Conservation (phyloP, 37 sponge, comb jelly and placozoan species). For the Sycon ciliatum region DNA sequence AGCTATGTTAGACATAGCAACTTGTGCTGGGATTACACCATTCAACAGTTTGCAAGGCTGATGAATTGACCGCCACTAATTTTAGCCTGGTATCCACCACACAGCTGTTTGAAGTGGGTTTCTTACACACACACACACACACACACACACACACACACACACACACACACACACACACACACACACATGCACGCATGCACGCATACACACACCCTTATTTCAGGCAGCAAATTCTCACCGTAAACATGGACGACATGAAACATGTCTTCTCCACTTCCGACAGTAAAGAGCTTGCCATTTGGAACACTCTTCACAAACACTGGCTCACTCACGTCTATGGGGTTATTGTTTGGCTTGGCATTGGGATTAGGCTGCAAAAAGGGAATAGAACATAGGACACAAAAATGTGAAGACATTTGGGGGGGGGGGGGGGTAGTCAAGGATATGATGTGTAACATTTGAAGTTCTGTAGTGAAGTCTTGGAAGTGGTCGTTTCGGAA, state of each 20-base stretch:
- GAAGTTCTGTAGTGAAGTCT: no score
- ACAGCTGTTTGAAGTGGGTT: not conserved
- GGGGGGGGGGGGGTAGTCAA: no score
- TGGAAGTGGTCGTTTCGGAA: no score
- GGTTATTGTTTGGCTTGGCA: constrained; percentile 71
- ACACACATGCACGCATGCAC: not conserved
- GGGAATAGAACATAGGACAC: no score
- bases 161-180: constrained; percentile 12
- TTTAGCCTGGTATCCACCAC: no score
- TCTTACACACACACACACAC: constrained; percentile 16
- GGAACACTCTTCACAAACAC: constrained; percentile 37
- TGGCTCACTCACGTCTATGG: constrained; percentile 53
- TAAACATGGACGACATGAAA: constrained; percentile 65
- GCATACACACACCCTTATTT: not conserved
- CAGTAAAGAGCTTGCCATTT: constrained; percentile 66
- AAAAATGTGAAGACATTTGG: no score
- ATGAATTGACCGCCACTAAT: no score
- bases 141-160: constrained; percentile 20
- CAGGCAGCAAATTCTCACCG: constrained; percentile 42
- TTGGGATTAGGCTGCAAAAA: constrained; percentile 54
- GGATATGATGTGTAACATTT: no score
- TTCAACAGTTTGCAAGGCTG: no score
- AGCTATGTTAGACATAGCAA: no score
- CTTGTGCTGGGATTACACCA: no score
- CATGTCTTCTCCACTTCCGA: constrained; percentile 58